Evolutionary conservation across 2,888 invertebrate species (phyloP), one percentile per base, ranked within the genome.

Genomic region (Rhagonycha fulva): DNA sequence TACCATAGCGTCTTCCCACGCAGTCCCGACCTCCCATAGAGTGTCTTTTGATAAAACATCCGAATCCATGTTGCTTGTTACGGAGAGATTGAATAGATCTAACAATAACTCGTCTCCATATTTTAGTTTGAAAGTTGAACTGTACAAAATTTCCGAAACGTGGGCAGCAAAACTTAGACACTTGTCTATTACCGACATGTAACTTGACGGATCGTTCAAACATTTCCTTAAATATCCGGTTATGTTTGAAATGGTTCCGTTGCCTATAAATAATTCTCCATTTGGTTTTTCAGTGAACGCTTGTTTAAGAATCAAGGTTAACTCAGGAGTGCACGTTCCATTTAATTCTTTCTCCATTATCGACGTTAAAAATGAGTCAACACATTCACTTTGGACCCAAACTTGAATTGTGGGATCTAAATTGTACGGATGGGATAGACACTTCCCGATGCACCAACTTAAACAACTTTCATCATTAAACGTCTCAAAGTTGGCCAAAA

Each of bases 1-100:
- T 1, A 87, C 87, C 4, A 91, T 80, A 9, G 89, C 89, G 85
- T 91, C 91, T 82, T 90, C 91, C 91, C 92, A 91, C 62, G 91
- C 89, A 14, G 90, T 89, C 19, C 89, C 89, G 61, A 89, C 87
- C 85, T 91, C 92, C 88, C 89, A 88, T 80, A 91, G 86, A 11
- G 91, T 90, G 78, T 90, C 91, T 75, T 86, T 78, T 0, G 88
- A 85, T 72, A 90, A 74, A 14, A 82, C 83, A 81, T 82, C 89
- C 81, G 77, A 85, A 82, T 85, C 85, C n/a, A 83, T 80, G 10
- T 82, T 83, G 2, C 83, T 84, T 75, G 87, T 86, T 75, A 90
- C 86, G 60, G 88, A 88, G 62, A 91, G 87, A 78, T 86, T 85
- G 78, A 89, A 90, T 24, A 91, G 82, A 14, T 87, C 86, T 4